These are phyloP conservation scores for Melanophora roralis DNA, from an alignment of 2,888 invertebrate genomes.

Conservation along the genomic window DNA sequence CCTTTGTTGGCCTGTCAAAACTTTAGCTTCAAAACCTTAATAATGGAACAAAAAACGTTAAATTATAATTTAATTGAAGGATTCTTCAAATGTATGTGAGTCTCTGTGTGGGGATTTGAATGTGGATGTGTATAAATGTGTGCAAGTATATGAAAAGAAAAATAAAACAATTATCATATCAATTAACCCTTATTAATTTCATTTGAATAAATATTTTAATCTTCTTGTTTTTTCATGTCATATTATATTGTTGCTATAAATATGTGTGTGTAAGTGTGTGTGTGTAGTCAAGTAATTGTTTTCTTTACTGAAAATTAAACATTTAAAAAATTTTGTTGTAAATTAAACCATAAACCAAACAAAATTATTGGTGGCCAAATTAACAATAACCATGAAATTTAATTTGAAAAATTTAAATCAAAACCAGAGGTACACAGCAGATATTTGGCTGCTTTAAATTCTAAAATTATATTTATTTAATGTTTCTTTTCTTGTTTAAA, in stretches of 20 bases:
- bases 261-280: neutral
- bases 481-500: too few relatives aligned
- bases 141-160: neutral
- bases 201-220: neutral
- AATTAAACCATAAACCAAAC: neutral
- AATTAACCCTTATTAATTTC: constrained; percentile 45
- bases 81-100: constrained; percentile 6
- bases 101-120: neutral
- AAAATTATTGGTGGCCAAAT: neutral
- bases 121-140: neutral
- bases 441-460: neutral
- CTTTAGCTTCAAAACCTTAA: constrained; percentile 18
- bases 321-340: neutral
- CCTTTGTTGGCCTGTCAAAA: constrained; percentile 54
- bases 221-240: neutral
- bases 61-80: constrained; percentile 34
- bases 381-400: neutral
- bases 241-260: neutral
- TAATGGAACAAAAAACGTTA: constrained; percentile 26
- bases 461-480: neutral
- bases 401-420: neutral
- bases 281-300: too few relatives aligned
- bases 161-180: constrained; percentile 38
- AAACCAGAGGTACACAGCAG: neutral
- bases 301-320: too few relatives aligned